These are phyloP conservation scores for Bucco capensis DNA, from an alignment of 2,113 vertebrate genomes.

Conservation along the genomic window DNA sequence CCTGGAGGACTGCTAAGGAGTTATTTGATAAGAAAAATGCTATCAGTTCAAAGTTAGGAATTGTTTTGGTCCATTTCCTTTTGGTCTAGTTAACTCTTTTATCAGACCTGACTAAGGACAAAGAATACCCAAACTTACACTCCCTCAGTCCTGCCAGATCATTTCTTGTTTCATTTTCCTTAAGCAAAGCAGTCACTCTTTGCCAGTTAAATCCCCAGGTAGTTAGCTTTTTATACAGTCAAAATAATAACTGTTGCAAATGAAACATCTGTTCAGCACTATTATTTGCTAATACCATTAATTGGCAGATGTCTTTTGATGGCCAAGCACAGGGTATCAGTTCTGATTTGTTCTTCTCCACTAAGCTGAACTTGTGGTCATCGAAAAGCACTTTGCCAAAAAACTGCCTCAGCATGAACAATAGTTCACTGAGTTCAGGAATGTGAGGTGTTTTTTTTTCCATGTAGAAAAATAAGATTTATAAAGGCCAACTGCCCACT, in stretches of 20 bases:
- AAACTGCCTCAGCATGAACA: neutral
- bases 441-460: neutral
- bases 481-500: neutral
- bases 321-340: slow-evolving; percentile 45
- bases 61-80: slow-evolving; percentile 14
- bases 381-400: slow-evolving; percentile 18
- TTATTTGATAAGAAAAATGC: slow-evolving; percentile 17
- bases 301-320: slow-evolving; percentile 72
- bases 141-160: slow-evolving; percentile 29
- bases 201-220: slow-evolving; percentile 69
- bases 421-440: neutral
- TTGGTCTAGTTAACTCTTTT: slow-evolving; percentile 37
- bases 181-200: slow-evolving; percentile 45
- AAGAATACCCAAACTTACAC: slow-evolving; percentile 38
- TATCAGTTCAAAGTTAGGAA: neutral
- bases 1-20: neutral
- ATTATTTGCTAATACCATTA: slow-evolving; percentile 79
- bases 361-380: slow-evolving; percentile 22
- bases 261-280: slow-evolving; percentile 73
- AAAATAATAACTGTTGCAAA: slow-evolving; percentile 70
- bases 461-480: neutral
- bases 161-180: slow-evolving; percentile 38
- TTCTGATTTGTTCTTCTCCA: slow-evolving; percentile 51
- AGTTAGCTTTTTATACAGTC: slow-evolving; percentile 61
- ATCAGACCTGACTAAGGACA: slow-evolving; percentile 15